Conservation (phyloP, 1,140 invertebrate species). For the Orchesella cincta region DNA sequence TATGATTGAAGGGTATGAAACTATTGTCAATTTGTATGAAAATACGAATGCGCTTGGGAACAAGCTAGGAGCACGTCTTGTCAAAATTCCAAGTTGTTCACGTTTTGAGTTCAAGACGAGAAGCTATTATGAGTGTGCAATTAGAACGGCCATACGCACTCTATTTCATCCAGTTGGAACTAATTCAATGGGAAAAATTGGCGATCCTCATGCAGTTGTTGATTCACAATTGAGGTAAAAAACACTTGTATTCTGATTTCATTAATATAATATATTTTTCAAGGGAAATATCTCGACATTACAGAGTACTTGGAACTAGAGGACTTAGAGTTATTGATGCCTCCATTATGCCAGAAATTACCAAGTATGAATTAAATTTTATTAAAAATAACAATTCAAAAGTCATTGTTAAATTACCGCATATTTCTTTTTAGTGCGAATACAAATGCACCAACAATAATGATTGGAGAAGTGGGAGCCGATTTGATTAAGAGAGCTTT, state of each 20-base stretch:
- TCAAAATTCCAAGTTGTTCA: conserved; percentile 62
- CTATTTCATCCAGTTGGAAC: conserved; percentile 37
- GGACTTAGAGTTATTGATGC: conserved; percentile 56
- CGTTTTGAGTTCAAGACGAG: conserved; percentile 62
- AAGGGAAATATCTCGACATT: too few relatives aligned
- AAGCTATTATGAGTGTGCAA: conserved; percentile 53
- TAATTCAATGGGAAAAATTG: conserved; percentile 36
- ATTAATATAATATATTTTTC: too few relatives aligned
- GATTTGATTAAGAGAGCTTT: too few relatives aligned
- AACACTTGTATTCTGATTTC: too few relatives aligned
- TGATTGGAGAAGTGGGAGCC: conserved; percentile 59
- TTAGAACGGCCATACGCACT: conserved; percentile 33
- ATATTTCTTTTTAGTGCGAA: too few relatives aligned
- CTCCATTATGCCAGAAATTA: conserved; percentile 55
- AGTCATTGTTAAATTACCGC: too few relatives aligned
- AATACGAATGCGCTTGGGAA: conserved; percentile 31
- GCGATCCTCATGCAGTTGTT: conserved; percentile 35
- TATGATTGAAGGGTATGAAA: conserved; percentile 18
- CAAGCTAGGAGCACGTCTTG: conserved; percentile 20
- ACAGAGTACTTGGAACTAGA: conserved; percentile 54
- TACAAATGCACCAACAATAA: conserved; percentile 53
- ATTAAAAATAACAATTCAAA: too few relatives aligned
- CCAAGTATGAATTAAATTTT: too few relatives aligned
- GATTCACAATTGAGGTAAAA: conserved; percentile 27
- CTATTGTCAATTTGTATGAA: conserved; percentile 27